phyloP scores from a whole-genome alignment of 2,888 invertebrate genomes.

The Oligia fasciuncula region DNA sequence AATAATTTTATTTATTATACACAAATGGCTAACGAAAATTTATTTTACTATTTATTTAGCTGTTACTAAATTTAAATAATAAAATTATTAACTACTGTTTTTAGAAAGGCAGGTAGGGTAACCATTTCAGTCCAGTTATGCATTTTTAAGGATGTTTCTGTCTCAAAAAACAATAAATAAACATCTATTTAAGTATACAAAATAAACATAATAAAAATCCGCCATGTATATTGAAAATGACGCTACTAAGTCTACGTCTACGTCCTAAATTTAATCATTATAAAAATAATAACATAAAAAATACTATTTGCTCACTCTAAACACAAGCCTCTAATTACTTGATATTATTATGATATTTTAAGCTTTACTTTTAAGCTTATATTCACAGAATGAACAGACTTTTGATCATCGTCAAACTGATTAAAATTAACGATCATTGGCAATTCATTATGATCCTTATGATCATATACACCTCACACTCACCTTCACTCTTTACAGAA shows the following conservation, averaged over 20 bases:
- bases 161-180: neutral
- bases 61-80: neutral
- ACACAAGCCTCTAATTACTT: neutral
- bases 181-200: neutral
- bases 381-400: constrained; percentile 28
- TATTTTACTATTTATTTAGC: neutral
- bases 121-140: neutral
- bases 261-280: constrained; percentile 12
- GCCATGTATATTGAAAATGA: neutral
- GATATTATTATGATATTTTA: neutral
- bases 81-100: neutral
- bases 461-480: too few relatives aligned
- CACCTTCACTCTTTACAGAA: too few relatives aligned
- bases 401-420: neutral
- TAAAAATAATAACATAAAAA: constrained; percentile 24
- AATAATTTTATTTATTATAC: neutral
- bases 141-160: neutral
- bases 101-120: neutral
- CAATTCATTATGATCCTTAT: neutral
- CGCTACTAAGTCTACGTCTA: neutral
- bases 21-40: constrained; percentile 5
- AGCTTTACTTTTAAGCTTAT: constrained; percentile 25
- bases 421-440: neutral
- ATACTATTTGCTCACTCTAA: constrained; percentile 6
- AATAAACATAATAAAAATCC: neutral